Evolutionary conservation across 2,797 vertebrate genomes (phyloP), one percentile per base, ranked within the genome.

Genomic region (Tokudaia muenninki): DNA sequence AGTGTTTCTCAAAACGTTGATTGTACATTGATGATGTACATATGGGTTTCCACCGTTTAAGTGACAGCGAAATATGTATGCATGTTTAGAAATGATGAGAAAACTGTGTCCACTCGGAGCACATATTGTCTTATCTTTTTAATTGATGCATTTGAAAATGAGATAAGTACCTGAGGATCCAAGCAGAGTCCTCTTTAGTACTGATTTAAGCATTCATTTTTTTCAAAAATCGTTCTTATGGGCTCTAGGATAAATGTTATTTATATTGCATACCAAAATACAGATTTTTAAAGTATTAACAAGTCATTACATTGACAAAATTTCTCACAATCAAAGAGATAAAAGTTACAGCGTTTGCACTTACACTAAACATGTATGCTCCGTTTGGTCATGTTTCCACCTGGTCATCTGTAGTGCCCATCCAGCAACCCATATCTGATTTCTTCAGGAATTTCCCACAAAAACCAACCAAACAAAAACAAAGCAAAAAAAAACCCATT

Each of bases 391-490:
- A 47, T 44, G 41, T 12, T 88, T 91, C 61, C 57, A 41, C 59
- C 29, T 84, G 92, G 82, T 5, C 29, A 50, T 91, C 47, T 72
- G 31, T 59, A 57, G 3, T 59, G 13, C 61, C 3, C 44, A 41
- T 1, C 11, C 31, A 91, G 63, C 31, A 92, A 47, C 91, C 96
- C 94, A 80, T 63, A 92, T 79, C 89, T 74, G 50, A 50, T 95
- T 94, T 91, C 13, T 0, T 77, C 59, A 93, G 95, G 93, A 96
- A 93, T 88, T 47, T 70, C 61, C 16, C 74, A 95, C 9, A 47
- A 26, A 70, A 70, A 67, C 17, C 14, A 34, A 34, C 2, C 29
- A 67, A 72, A 47, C 21, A 24, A 41, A 41, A 26, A 14, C 22
- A 74, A 52, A 34, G 9, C 65, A 70, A 70, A 70, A n/a, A 10